Percentiles rank a stretch among this genome's conserved stretches.
Conservation (phyloP, 2,888 invertebrate species). For the Neoscelio sp. region DNA sequence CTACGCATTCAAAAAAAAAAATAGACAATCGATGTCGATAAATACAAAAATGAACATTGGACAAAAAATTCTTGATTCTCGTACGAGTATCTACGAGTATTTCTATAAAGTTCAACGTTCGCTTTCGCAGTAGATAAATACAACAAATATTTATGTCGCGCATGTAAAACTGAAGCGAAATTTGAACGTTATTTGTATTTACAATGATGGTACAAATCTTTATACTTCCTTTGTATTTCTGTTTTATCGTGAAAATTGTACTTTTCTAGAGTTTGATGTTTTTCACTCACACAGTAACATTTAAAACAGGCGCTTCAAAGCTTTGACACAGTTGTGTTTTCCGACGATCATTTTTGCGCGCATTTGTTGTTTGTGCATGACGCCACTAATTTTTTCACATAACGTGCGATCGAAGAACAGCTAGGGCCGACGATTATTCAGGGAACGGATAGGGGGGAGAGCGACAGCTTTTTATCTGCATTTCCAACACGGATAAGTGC, state of each 20-base stretch:
- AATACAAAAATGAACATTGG: background rate
- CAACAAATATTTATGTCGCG: slow-evolving; percentile 22
- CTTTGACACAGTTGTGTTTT: slow-evolving; percentile 22
- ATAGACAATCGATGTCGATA: background rate
- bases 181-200: slow-evolving; percentile 14
- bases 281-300: background rate
- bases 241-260: slow-evolving; percentile 27
- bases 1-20: background rate
- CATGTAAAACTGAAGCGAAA: slow-evolving; percentile 14
- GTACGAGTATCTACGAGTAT: background rate
- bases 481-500: slow-evolving; percentile 39
- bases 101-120: background rate
- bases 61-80: background rate
- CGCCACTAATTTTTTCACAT: slow-evolving; percentile 33
- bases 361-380: slow-evolving; percentile 8
- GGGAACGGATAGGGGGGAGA: slow-evolving; percentile 12
- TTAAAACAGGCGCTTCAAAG: slow-evolving; percentile 10
- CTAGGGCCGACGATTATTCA: slow-evolving; percentile 32
- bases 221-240: slow-evolving; percentile 31
- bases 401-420: slow-evolving; percentile 21
- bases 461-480: slow-evolving; percentile 42
- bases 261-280: slow-evolving; percentile 16
- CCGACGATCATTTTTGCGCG: background rate
- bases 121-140: slow-evolving; percentile 11
- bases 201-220: slow-evolving; percentile 23